These are phyloP conservation scores for Plutomurus gul DNA, from an alignment of 1,140 invertebrate species.

Conservation along the genomic window DNA sequence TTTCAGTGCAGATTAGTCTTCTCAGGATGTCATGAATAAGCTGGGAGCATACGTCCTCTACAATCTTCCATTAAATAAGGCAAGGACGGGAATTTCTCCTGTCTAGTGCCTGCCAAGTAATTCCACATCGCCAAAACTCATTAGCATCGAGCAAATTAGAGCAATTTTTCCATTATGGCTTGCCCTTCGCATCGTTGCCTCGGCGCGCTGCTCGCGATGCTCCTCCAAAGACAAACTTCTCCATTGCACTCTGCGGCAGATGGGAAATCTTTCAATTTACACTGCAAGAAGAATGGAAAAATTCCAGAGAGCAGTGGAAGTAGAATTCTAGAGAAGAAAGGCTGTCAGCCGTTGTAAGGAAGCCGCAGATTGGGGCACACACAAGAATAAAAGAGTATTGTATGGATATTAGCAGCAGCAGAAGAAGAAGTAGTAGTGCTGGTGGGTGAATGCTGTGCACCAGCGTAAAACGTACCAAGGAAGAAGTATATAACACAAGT, in stretches of 20 bases:
- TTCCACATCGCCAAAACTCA: conserved; percentile 34
- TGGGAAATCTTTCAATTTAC: too few species aligned
- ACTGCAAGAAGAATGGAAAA: too few species aligned
- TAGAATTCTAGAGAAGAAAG: too few species aligned
- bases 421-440: too few species aligned
- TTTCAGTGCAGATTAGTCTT: conserved; percentile 19
- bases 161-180: conserved; percentile 41
- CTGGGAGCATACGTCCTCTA: conserved; percentile 2
- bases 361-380: too few species aligned
- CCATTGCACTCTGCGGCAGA: not conserved
- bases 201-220: not conserved
- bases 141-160: conserved; percentile 44
- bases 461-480: too few species aligned
- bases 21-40: conserved; percentile 17
- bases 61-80: conserved; percentile 20
- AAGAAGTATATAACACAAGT: not conserved
- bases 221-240: not conserved
- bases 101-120: conserved; percentile 20
- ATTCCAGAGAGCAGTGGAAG: too few species aligned
- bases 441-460: too few species aligned
- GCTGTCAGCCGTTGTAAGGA: too few species aligned
- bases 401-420: too few species aligned
- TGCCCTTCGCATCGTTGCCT: conserved; percentile 24
- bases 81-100: conserved; percentile 10
- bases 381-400: too few species aligned